Conservation (phyloP, 2,888 invertebrate genomes). For the Brenthis daphne region DNA sequence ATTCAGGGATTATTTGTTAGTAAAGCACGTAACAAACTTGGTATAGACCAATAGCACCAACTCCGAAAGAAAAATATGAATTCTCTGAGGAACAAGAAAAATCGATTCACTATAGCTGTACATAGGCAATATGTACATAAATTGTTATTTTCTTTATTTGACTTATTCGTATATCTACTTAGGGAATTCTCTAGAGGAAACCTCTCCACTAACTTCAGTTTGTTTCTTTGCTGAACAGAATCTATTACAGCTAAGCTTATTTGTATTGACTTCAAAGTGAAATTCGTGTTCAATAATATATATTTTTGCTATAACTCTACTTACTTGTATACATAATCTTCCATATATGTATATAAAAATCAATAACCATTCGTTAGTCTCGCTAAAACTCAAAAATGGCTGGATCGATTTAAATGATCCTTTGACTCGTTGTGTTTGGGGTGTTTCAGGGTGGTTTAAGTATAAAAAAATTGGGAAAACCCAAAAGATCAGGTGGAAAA, state of each 20-base stretch:
- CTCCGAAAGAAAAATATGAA: not conserved
- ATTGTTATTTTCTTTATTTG: not conserved
- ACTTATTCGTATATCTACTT: slow-evolving; percentile 16
- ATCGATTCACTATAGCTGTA: not conserved
- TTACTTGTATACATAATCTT: no score
- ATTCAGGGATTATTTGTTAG: not conserved
- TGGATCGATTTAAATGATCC: no score
- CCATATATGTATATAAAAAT: no score
- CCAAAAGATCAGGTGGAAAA: no score
- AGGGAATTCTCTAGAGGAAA: slow-evolving; percentile 21
- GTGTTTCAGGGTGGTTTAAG: no score
- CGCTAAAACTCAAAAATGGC: no score
- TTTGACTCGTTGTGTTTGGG: no score
- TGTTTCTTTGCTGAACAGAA: slow-evolving; percentile 20
- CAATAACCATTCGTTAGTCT: no score
- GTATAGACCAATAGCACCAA: no score
- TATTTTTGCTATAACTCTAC: not conserved
- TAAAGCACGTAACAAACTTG: not conserved
- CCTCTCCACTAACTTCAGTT: slow-evolving; percentile 24
- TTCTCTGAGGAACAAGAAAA: not conserved
- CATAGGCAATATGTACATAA: not conserved
- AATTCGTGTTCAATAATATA: not conserved
- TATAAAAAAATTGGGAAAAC: no score
- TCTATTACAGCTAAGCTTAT: slow-evolving; percentile 25
- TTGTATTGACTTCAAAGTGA: slow-evolving; percentile 10